A percentile compares a stretch with the other conserved stretches of the same genome.
Evolutionary conservation across 2,113 vertebrate species (phyloP).

Genomic region (Phocoena phocoena): DNA sequence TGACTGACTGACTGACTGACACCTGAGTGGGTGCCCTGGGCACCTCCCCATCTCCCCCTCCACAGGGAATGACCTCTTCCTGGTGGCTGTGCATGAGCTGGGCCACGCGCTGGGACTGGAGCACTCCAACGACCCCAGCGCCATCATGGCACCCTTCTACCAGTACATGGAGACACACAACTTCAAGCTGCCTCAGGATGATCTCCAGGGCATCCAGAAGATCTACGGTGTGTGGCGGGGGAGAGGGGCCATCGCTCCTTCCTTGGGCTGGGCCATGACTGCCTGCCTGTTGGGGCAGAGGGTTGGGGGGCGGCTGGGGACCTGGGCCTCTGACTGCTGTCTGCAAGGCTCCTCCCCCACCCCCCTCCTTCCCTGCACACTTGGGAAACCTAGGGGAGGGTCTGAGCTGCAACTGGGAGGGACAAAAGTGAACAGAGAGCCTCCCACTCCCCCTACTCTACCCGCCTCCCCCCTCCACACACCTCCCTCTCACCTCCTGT

Average conservation of each 20-base stretch:
- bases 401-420: neutral
- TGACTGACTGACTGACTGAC: neutral
- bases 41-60: slow-evolving; percentile 56
- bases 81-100: slow-evolving; percentile 97
- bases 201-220: slow-evolving; percentile 98
- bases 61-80: slow-evolving; percentile 95
- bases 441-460: neutral
- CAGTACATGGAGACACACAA: slow-evolving; percentile 99
- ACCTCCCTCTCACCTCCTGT: neutral
- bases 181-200: slow-evolving; percentile 98
- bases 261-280: neutral
- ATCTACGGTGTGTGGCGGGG: slow-evolving; percentile 92
- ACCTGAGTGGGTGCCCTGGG: neutral
- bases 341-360: neutral
- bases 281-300: neutral
- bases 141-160: slow-evolving; percentile 99
- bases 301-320: no score
- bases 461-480: neutral
- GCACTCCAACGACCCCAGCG: slow-evolving; percentile 97
- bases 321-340: neutral
- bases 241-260: neutral
- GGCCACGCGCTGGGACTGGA: slow-evolving; percentile 96
- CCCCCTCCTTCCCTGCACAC: neutral
- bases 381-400: neutral
- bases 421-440: neutral